Percentiles rank a stretch among this genome's conserved stretches.
phyloP scores from a whole-genome alignment of 2,113 vertebrate species.

The Ictalurus punctatus region DNA sequence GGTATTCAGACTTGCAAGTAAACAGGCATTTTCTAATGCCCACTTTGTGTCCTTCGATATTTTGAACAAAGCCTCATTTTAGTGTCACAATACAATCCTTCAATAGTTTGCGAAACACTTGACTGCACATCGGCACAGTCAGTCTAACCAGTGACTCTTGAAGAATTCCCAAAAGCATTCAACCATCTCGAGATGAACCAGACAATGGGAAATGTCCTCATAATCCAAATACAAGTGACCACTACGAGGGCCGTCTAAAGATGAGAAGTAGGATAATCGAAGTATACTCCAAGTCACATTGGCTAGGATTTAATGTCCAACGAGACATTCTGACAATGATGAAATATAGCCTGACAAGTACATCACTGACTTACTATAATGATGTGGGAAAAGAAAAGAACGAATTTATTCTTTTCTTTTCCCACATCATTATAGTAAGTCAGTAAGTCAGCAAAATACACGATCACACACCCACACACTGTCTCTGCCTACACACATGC shows the following conservation, averaged over 20 bases:
- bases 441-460: too few species aligned
- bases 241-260: background rate
- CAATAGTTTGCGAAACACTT: background rate
- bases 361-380: background rate
- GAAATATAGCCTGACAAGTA: background rate
- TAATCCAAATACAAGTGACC: background rate
- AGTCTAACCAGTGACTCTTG: conserved; percentile 24
- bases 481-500: too few species aligned
- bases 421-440: too few species aligned
- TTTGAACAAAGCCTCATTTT: conserved; percentile 27
- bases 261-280: background rate
- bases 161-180: background rate
- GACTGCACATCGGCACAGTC: background rate
- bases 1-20: background rate
- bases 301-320: background rate
- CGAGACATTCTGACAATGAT: background rate
- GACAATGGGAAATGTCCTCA: background rate
- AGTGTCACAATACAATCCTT: conserved; percentile 8
- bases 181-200: background rate
- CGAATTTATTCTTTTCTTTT: too few species aligned
- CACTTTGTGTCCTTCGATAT: conserved; percentile 5
- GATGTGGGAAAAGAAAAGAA: conserved; percentile 1
- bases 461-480: too few species aligned
- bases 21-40: conserved; percentile 17
- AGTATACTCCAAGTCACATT: background rate